Evolutionary conservation across 2,888 invertebrate genomes (phyloP).

Genomic region (Lasioglossum figueresi): DNA sequence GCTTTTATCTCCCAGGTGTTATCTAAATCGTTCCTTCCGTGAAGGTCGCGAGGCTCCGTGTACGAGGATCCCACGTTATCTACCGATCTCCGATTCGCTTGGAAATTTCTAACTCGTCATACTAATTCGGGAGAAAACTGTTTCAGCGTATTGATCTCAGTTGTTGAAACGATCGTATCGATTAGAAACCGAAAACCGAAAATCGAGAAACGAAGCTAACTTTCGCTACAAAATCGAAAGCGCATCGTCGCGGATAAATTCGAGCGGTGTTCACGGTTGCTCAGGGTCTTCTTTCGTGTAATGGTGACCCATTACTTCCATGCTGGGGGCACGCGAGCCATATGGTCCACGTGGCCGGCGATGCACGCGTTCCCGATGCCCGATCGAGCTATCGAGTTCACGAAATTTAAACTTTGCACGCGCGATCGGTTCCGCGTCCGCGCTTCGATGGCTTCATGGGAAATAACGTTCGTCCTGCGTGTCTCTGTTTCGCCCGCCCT

Average conservation of each 20-base stretch:
- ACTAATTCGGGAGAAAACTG: neutral
- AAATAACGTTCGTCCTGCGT: slow-evolving; percentile 50
- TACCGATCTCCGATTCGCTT: neutral
- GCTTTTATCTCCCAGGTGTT: neutral
- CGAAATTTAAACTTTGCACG: slow-evolving; percentile 77
- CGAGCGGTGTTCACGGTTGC: neutral
- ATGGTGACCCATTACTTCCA: slow-evolving; percentile 79
- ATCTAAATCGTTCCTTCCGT: neutral
- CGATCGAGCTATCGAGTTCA: slow-evolving; percentile 77
- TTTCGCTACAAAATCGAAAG: neutral
- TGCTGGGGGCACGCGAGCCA: slow-evolving; percentile 80
- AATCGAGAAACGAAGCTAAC: neutral
- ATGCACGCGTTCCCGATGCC: slow-evolving; percentile 64
- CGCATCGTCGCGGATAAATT: neutral
- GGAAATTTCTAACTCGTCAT: neutral
- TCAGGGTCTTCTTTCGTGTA: slow-evolving; percentile 70
- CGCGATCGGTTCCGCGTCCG: slow-evolving; percentile 68
- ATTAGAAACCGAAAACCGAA: neutral
- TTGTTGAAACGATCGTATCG: neutral
- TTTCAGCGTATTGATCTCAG: neutral
- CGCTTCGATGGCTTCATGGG: slow-evolving; percentile 73
- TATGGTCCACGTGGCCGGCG: slow-evolving; percentile 72
- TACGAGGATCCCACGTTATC: neutral
- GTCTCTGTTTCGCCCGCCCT: neutral
- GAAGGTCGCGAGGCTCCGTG: neutral